Evolutionary conservation across 2,113 vertebrate species (phyloP).

Genomic region (Bos indicus): DNA sequence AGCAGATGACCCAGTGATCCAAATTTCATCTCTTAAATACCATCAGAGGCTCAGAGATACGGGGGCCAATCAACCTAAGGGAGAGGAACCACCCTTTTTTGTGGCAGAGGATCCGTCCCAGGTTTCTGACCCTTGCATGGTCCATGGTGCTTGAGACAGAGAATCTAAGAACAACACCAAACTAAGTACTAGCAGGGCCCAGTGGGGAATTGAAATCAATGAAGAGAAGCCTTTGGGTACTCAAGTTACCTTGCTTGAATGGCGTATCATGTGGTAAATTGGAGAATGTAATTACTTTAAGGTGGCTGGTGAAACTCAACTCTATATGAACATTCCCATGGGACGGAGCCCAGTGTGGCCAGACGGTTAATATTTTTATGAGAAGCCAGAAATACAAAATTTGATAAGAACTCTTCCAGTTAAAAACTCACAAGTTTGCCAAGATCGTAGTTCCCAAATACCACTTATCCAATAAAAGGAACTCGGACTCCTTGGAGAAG

Average conservation of each 20-base stretch:
- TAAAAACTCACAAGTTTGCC: conserved; percentile 16
- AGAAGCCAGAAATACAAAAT: not conserved
- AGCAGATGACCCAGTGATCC: not conserved
- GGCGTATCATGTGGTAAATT: not conserved
- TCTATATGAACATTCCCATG: not conserved
- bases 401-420: conserved; percentile 1
- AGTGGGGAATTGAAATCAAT: not conserved
- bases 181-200: not conserved
- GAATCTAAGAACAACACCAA: not conserved
- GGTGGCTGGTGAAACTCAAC: not conserved
- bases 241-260: not conserved
- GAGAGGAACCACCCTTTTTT: not conserved
- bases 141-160: not conserved
- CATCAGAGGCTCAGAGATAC: not conserved
- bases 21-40: not conserved
- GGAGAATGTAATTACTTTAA: not conserved
- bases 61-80: not conserved
- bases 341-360: not conserved
- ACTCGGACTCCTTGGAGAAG: not conserved
- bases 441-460: conserved; percentile 25
- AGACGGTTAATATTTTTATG: conserved; percentile 4
- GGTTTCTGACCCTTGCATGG: not conserved
- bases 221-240: not conserved
- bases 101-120: not conserved
- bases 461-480: not conserved